Evolutionary conservation across 2,113 vertebrate genomes (phyloP), one percentile per base, ranked within the genome.

Genomic region (Osmerus eperlanus): DNA sequence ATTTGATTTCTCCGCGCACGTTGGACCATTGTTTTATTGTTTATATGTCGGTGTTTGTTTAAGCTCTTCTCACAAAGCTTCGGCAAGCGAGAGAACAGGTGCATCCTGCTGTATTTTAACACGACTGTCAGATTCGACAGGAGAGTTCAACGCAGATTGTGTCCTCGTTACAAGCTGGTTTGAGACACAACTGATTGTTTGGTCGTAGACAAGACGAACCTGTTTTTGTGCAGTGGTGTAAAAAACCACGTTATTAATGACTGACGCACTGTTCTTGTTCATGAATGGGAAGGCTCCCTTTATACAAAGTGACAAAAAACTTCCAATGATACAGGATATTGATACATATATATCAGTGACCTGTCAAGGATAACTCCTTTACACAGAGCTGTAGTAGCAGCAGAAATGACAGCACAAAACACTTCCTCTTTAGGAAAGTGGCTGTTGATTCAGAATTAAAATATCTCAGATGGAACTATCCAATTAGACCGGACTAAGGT

Each of bases 161-260:
- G 23, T 25, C 14, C 14, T 25, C 60, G 75, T 16, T 56, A 73
- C 66, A 73, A 62, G 54, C 72, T 15, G 6, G 65, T 32, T 62
- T 62, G 58, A 19, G 58, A 68, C 52, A 75, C 54, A 71, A 65
- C 13, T 6, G 62, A 68, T 66, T 77, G 73, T 56, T 73, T 73
- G 81, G 56, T 82, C 81, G 73, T 59, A 77, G 77, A 93, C 91
- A 88, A 91, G 91, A 87, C 75, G 72, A 88, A 93, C 92, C 90
- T 91, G 92, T 92, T 92, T 87, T 78, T 87, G 86, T 87, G 84
- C 86, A 83, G 63, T 81, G 72, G 73, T 81, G 82, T 84, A 88
- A 72, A 74, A 84, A 81, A 86, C 65, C 74, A 75, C 77, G 83
- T 85, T 78, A 89, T 85, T 87, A 85, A 82, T 87, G 83, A 89